Evolutionary conservation across 2,113 vertebrate genomes (phyloP).

Genomic region (Pandion haliaetus): DNA sequence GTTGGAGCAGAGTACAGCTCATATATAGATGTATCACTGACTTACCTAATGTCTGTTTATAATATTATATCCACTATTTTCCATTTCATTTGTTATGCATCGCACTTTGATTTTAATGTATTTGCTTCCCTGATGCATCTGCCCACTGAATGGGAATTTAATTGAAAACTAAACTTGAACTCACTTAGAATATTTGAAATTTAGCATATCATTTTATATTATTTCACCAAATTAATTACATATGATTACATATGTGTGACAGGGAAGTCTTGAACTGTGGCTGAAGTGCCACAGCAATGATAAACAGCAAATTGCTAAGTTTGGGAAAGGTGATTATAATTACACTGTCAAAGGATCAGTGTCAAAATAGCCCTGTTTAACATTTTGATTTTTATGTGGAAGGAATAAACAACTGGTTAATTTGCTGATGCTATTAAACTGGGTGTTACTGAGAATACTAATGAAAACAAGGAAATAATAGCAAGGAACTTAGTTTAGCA

Average conservation of each 20-base stretch:
- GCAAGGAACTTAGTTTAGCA: background rate
- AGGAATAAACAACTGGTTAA: slow-evolving; percentile 21
- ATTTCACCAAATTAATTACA: slow-evolving; percentile 5
- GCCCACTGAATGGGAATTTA: background rate
- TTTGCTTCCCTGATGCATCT: background rate
- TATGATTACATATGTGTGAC: background rate
- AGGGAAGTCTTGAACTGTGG: background rate
- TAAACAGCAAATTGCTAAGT: slow-evolving; percentile 10
- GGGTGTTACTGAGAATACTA: background rate
- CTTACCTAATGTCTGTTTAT: background rate
- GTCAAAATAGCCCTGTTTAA: background rate
- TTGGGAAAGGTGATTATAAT: background rate
- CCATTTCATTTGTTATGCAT: background rate
- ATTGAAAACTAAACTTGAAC: slow-evolving; percentile 9
- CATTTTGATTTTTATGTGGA: slow-evolving; percentile 9
- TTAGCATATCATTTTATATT: background rate
- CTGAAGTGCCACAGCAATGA: background rate
- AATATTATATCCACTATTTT: background rate
- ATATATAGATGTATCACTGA: background rate
- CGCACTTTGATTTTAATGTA: background rate
- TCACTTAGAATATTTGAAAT: background rate
- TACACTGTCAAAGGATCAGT: background rate
- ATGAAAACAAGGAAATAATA: background rate
- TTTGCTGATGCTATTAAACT: slow-evolving; percentile 19
- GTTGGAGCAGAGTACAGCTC: background rate